Conservation (phyloP, 2,113 vertebrate species). For the Malaclemys terrapin region DNA sequence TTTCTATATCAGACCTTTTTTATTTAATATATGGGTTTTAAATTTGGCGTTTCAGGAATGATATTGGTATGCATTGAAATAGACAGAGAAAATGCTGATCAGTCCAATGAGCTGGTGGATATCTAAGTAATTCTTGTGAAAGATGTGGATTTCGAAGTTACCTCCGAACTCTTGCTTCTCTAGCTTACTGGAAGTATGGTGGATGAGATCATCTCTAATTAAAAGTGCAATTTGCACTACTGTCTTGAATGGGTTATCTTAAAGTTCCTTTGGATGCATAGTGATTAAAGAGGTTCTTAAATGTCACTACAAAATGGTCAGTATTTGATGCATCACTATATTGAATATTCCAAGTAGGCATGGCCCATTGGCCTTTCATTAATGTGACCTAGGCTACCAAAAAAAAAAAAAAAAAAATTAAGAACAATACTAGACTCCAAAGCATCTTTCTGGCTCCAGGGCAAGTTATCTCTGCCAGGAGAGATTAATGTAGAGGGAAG, state of each 20-base stretch:
- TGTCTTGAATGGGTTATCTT: rapidly evolving
- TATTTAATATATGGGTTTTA: background rate
- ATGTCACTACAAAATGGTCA: background rate
- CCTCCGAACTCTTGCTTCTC: background rate
- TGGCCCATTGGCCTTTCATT: rapidly evolving
- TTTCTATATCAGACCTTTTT: conserved; percentile 8
- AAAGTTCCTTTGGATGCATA: rapidly evolving
- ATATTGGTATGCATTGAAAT: background rate
- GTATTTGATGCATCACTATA: rapidly evolving
- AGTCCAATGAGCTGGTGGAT: background rate
- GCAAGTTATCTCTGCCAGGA: background rate
- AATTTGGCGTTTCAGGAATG: background rate
- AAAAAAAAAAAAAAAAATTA: rapidly evolving
- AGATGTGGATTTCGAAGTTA: background rate
- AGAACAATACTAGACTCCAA: background rate
- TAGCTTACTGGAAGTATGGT: background rate
- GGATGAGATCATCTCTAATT: background rate
- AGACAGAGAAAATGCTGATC: background rate
- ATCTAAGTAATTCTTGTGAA: background rate
- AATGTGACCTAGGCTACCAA: background rate
- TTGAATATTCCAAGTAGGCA: background rate
- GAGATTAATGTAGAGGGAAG: background rate
- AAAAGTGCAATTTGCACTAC: rapidly evolving
- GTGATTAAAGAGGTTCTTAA: rapidly evolving
- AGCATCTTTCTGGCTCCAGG: background rate